phyloP scores from a whole-genome alignment of 2,797 vertebrate species.

The Vespertilio murinus region DNA sequence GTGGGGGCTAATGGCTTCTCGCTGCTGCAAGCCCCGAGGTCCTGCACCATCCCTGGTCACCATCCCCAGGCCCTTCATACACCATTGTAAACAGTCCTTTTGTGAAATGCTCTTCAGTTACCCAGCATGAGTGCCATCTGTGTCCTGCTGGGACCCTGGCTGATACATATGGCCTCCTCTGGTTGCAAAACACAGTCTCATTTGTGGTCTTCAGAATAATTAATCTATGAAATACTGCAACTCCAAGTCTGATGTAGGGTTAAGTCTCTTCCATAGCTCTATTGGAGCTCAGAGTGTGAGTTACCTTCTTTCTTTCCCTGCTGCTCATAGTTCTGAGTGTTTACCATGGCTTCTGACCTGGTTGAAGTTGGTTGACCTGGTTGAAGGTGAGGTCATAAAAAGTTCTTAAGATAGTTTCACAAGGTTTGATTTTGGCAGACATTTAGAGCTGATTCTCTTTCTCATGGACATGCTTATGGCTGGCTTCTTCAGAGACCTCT shows the following conservation, averaged over 20 bases:
- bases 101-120: background rate
- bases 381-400: background rate
- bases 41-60: background rate
- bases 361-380: background rate
- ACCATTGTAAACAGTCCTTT: background rate
- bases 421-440: background rate
- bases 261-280: background rate
- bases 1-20: background rate
- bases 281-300: background rate
- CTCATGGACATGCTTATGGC: background rate
- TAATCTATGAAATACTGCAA: slow-evolving; percentile 27
- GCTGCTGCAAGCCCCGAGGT: background rate
- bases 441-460: background rate
- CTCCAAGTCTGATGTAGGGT: background rate
- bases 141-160: slow-evolving; percentile 11
- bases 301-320: background rate
- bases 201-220: background rate
- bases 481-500: background rate
- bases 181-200: background rate
- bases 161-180: background rate
- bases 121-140: slow-evolving; percentile 24
- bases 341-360: background rate
- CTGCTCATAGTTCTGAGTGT: background rate
- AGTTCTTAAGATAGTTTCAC: background rate
- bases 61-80: background rate